These are phyloP conservation scores for Trachelus stipa DNA, from an alignment of 2,888 invertebrate species.

Conservation along the genomic window DNA sequence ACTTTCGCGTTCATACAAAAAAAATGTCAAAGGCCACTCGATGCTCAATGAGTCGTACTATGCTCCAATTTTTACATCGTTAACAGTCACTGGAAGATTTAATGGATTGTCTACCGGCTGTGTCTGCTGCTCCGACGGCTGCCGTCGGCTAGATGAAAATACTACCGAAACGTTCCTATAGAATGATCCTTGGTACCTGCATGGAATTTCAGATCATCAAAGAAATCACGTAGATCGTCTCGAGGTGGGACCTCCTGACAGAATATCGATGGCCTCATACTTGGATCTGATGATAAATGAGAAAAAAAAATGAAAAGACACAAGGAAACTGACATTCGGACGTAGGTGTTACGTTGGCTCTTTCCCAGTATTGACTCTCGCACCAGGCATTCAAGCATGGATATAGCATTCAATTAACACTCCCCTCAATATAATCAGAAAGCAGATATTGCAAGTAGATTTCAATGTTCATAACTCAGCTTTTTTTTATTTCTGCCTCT, in stretches of 20 bases:
- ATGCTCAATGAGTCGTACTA: not conserved
- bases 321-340: too few species aligned
- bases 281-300: too few species aligned
- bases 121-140: not conserved
- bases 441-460: constrained; percentile 52
- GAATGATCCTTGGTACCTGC: not conserved
- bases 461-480: constrained; percentile 49
- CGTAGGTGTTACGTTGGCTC: too few species aligned
- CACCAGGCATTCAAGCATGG: constrained; percentile 23
- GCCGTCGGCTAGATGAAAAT: not conserved
- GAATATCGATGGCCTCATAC: not conserved
- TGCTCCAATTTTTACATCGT: not conserved
- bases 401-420: constrained; percentile 55
- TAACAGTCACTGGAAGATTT: not conserved
- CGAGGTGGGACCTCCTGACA: not conserved
- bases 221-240: not conserved
- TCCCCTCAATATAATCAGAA: constrained; percentile 45
- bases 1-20: not conserved
- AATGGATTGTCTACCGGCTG: not conserved
- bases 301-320: too few species aligned
- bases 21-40: not conserved
- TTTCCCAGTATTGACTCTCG: constrained; percentile 11
- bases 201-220: not conserved
- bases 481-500: constrained; percentile 22
- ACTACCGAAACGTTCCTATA: not conserved